phyloP scores from a whole-genome alignment of 2,888 invertebrate genomes.

The Dolomedes plantarius region DNA sequence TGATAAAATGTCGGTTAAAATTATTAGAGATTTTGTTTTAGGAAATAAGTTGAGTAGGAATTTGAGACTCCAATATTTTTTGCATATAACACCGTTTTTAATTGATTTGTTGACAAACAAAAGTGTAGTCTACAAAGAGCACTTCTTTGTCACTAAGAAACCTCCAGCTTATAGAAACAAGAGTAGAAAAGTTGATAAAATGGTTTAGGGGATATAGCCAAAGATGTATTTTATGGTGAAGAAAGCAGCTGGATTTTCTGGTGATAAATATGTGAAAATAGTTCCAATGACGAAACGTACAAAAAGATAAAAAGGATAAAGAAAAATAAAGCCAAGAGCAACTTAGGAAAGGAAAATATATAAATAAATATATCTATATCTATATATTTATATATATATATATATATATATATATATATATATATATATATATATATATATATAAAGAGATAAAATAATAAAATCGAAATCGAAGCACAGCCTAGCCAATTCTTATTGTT shows the following conservation, averaged over 20 bases:
- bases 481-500: constrained; percentile 46
- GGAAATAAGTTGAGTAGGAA: too few species aligned
- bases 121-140: constrained; percentile 20
- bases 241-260: constrained; percentile 34
- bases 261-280: constrained; percentile 57
- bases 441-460: constrained; percentile 8
- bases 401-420: too few species aligned
- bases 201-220: neutral
- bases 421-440: constrained; percentile 33
- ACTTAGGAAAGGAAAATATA: constrained; percentile 23
- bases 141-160: neutral
- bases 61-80: too few species aligned
- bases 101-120: constrained; percentile 17
- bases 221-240: constrained; percentile 30
- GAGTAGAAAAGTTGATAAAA: constrained; percentile 21
- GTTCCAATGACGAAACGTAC: constrained; percentile 39
- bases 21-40: too few species aligned
- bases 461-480: constrained; percentile 39
- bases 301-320: constrained; percentile 21
- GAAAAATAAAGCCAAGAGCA: constrained; percentile 30
- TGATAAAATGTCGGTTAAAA: too few species aligned
- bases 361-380: too few species aligned
- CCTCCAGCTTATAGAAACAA: constrained; percentile 8
- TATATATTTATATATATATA: too few species aligned
- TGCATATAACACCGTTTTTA: too few species aligned